These are phyloP conservation scores for Platorchestia sp. DNA, from an alignment of 1,140 invertebrate genomes.

Conservation along the genomic window DNA sequence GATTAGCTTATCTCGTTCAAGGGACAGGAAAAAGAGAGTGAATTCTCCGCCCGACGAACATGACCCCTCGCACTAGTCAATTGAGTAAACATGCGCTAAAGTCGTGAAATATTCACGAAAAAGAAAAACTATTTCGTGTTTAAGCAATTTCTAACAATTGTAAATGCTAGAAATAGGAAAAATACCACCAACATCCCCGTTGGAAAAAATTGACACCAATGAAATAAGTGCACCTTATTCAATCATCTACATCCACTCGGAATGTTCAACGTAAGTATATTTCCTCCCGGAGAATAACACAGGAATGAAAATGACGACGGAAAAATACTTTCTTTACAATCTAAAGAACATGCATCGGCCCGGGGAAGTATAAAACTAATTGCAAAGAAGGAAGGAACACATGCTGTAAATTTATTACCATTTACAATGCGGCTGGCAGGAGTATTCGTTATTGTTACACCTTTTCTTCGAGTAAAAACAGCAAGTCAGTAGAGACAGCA, in stretches of 20 bases:
- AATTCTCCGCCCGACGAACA: neutral
- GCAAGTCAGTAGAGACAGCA: neutral
- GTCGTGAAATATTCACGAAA: neutral
- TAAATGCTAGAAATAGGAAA: neutral
- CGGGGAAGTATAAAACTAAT: neutral
- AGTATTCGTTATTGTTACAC: slow-evolving; percentile 33
- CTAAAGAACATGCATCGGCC: neutral
- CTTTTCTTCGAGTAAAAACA: slow-evolving; percentile 14
- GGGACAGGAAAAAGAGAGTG: neutral
- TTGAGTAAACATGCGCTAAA: neutral
- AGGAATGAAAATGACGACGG: neutral
- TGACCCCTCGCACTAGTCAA: neutral
- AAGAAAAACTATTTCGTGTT: neutral
- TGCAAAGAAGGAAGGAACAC: neutral
- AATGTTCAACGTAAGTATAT: neutral
- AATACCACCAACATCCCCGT: neutral
- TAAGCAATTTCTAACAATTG: neutral
- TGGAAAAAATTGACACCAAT: neutral
- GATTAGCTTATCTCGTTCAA: neutral
- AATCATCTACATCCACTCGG: neutral
- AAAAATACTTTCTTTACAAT: neutral
- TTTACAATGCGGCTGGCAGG: neutral
- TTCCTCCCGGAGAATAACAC: no score
- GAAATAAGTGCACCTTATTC: neutral
- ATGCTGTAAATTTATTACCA: neutral